Percentiles rank a stretch among this genome's conserved stretches.
Evolutionary conservation across 1,140 invertebrate species (phyloP).

Genomic region (Drosophila aff.): DNA sequence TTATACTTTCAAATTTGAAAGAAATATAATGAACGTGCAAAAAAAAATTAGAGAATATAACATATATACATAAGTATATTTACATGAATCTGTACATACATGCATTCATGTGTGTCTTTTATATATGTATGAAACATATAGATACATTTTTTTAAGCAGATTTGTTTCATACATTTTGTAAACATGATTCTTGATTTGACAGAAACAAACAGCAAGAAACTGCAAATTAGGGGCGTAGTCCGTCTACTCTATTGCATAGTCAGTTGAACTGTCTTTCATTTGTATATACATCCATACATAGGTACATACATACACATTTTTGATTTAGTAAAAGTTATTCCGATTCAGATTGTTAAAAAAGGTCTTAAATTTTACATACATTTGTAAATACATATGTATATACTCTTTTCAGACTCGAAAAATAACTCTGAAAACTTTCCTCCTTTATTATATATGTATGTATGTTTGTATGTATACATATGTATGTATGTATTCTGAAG

Average conservation of each 20-base stretch:
- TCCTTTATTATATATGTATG: too few species aligned
- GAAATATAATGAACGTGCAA: not conserved
- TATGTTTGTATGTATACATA: too few species aligned
- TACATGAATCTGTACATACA: not conserved
- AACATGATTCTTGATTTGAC: not conserved
- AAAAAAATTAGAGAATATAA: not conserved
- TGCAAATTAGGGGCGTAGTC: not conserved
- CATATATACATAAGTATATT: not conserved
- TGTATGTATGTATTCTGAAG: too few species aligned
- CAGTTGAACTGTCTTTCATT: not conserved
- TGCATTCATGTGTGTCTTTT: not conserved
- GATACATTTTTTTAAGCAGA: not conserved
- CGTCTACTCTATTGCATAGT: not conserved
- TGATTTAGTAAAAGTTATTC: too few species aligned
- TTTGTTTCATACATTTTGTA: not conserved
- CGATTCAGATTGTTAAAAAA: too few species aligned
- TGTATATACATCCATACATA: not conserved
- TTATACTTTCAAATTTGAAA: not conserved
- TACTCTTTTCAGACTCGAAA: too few species aligned
- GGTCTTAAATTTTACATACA: too few species aligned
- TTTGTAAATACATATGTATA: too few species aligned
- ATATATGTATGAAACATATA: not conserved
- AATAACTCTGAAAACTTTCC: too few species aligned
- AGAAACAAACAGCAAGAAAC: not conserved
- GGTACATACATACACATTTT: not conserved